These are phyloP conservation scores for Drosophila neonasuta DNA, from an alignment of 2,888 invertebrate genomes.

Conservation along the genomic window DNA sequence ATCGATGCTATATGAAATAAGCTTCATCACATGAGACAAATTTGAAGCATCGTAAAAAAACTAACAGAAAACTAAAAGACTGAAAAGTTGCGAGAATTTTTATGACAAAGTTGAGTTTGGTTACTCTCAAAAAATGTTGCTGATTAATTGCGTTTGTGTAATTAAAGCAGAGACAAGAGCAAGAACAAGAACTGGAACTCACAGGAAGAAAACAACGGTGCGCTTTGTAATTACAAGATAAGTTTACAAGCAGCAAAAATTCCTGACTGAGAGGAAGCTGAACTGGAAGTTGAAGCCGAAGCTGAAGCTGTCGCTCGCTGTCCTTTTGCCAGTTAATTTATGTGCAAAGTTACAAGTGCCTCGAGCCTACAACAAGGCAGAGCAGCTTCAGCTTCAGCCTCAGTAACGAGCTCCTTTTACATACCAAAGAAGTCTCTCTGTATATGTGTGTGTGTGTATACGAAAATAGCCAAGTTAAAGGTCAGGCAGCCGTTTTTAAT, in stretches of 20 bases:
- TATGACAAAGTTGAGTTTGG: slow-evolving; percentile 2
- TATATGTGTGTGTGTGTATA: slow-evolving; percentile 14
- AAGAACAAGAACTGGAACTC: slow-evolving; percentile 25
- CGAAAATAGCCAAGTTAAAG: slow-evolving; percentile 49
- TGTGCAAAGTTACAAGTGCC: slow-evolving; percentile 76
- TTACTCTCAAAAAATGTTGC: slow-evolving; percentile 12
- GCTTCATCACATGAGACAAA: background rate
- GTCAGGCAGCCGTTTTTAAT: slow-evolving; percentile 57
- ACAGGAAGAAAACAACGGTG: slow-evolving; percentile 30
- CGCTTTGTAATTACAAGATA: slow-evolving; percentile 69
- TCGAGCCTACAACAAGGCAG: slow-evolving; percentile 49
- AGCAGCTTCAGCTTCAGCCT: background rate
- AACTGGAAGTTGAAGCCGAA: slow-evolving; percentile 18
- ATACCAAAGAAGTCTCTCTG: slow-evolving; percentile 3
- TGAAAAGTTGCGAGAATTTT: background rate
- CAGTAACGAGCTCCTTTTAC: slow-evolving; percentile 58
- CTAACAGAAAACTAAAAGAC: background rate
- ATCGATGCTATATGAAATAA: background rate
- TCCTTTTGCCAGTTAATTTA: slow-evolving; percentile 76
- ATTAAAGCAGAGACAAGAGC: slow-evolving; percentile 51
- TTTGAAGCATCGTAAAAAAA: too few relatives aligned
- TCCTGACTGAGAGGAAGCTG: slow-evolving; percentile 30
- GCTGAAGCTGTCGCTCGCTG: slow-evolving; percentile 19
- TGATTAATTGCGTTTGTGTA: slow-evolving; percentile 73
- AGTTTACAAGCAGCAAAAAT: slow-evolving; percentile 61